phyloP scores from a whole-genome alignment of 2,888 invertebrate genomes.

The Tanytarsus gracilentus region DNA sequence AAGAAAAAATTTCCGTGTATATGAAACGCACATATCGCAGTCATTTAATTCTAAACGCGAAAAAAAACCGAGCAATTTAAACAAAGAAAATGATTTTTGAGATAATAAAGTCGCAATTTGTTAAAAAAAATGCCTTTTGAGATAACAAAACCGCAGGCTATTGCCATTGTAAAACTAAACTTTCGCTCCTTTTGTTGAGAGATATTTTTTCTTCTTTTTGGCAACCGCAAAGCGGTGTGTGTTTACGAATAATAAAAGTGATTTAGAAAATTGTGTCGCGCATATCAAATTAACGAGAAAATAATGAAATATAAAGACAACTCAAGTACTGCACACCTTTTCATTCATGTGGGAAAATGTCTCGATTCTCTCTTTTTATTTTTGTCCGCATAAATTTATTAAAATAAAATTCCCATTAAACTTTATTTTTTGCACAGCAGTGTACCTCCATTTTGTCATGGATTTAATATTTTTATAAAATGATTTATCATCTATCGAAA shows the following conservation, averaged over 20 bases:
- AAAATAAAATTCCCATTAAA: no score
- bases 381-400: no score
- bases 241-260: neutral
- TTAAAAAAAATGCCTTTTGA: neutral
- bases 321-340: conserved; percentile 11
- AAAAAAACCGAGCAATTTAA: no score
- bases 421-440: no score
- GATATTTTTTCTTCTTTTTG: conserved; percentile 1
- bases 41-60: no score
- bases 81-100: no score
- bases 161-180: neutral
- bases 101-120: neutral
- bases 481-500: conserved; percentile 17
- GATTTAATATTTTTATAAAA: neutral
- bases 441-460: neutral
- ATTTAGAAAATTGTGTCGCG: conserved; percentile 17
- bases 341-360: conserved; percentile 15
- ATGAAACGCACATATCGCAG: no score
- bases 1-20: no score
- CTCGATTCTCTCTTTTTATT: no score
- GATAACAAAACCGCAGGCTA: neutral
- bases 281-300: conserved; percentile 24
- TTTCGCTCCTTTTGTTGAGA: conserved; percentile 17
- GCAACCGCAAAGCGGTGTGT: neutral
- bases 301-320: conserved; percentile 7